Base-by-base conservation (phyloP, 2,888 invertebrate species). In the Agrochola lychnidis region DNA sequence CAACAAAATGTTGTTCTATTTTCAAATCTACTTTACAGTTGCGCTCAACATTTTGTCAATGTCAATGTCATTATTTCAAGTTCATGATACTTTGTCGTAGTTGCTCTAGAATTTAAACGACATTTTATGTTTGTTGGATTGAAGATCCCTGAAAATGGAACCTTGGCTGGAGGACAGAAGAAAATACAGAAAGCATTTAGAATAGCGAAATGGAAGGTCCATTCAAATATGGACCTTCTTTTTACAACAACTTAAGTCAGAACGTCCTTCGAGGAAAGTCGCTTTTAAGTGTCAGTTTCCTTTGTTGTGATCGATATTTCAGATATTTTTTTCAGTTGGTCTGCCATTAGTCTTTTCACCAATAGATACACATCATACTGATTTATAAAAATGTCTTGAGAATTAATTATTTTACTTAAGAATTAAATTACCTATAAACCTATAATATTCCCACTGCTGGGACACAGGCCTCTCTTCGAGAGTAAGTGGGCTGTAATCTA, bases 11-110 rank as follows among this genome's bases (percentile, higher is more conserved):
- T 16, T 56, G 40, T 79, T 77, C 71, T 56, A 71, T 77, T 76
- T 76, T 83, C 51, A 61, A 78, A 66, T 56, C 10, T 14, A 30
- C 56, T 64, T 48, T 40, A 59, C 70, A 70, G 70, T 42, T 63
- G 68, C 53, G n/a, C 48, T 72, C 64, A 73, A 73, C 30, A 67
- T 73, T 81, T 78, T 59, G 66, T 69, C 72, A 80, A 76, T 84
- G 81, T 63, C 81, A 70, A 70, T 67, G 68, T 7, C 19, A 36
- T 68, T 62, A 62, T 66, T 62, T 53, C 73, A 83, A 70, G 57
- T 62, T 67, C 68, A 61, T n/a, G 14, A 76, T 62, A 66, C 16
- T 63, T 19, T 67, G 51, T 73, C 45, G 63, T 48, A 45, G 53
- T 77, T 71, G 45, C 56, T 64, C 25, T 12, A 64, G 36, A 69